Evolutionary conservation across 2,888 invertebrate species (phyloP), one percentile per base, ranked within the genome.

Genomic region (Leptopilina syphax): DNA sequence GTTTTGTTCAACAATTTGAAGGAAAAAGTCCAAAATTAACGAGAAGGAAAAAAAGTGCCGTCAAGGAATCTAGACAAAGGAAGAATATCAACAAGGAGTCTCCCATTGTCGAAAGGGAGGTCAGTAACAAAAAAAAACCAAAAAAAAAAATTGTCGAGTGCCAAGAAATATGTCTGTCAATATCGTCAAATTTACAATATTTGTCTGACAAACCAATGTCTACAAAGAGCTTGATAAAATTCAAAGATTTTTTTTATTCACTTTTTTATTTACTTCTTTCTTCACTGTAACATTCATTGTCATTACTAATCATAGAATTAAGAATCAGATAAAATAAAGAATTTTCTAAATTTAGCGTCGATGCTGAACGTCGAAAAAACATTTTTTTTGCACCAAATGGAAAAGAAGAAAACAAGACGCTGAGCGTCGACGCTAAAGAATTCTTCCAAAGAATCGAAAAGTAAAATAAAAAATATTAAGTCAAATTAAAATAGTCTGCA

Each of bases 71-170:
- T 63, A 81, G 79, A 73, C 80, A 78, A 70, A 83, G 81, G 81
- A 83, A 83, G 77, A 67, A 84, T 84, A 77, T 79, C 68, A 85
- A 83, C 82, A 89, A 87, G 80, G 86, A 85, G 84, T 87, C 89
- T 87, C 90, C 90, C 87, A 87, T 85, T 87, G 86, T 87, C 87
- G 91, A 92, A 84, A 89, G 91, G 90, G 92, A 92, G 92, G 92
- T 92, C 91, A 92, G 92, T 91, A 91, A 86, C 18, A 60, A 50
- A 47, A 47, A 47, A 47, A 47, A 47, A 47, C 34, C 34, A 3
- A 27, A 47, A 50, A 50, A 50, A 50, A 50, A 50, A 50, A 50
- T 10, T 10, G 50, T 50, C 50, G 50, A 70, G 78, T 82, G 76
- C 68, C 70, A 83, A 27, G 1, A 34, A 73, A 54, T 18, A 18